A percentile compares a stretch with the other conserved stretches of the same genome.
Conservation (phyloP, 2,888 invertebrate genomes). For the Calameuta filiformis region DNA sequence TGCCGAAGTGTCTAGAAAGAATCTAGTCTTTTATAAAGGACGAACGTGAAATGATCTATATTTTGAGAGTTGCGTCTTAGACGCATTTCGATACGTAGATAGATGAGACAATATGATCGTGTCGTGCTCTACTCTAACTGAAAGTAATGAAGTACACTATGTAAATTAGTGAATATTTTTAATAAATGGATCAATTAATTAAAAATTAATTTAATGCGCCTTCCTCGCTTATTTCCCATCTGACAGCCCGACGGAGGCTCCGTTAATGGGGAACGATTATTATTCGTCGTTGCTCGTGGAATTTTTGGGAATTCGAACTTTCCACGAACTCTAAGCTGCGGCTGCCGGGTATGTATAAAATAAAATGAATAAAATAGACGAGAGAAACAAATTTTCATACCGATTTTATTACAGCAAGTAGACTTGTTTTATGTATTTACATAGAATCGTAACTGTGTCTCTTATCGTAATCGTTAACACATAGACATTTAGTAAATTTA, state of each 20-base stretch:
- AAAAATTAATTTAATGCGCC: conserved; percentile 1
- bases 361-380: not conserved
- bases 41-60: conserved; percentile 45
- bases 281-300: no score
- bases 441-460: conserved; percentile 34
- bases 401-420: conserved; percentile 39
- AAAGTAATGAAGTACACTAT: conserved; percentile 61
- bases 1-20: conserved; percentile 38
- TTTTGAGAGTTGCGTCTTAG: conserved; percentile 22
- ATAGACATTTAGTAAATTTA: conserved; percentile 42
- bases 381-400: not conserved
- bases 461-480: conserved; percentile 40
- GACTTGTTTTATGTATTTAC: conserved; percentile 40
- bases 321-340: no score
- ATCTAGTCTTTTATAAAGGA: conserved; percentile 56
- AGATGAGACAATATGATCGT: conserved; percentile 53
- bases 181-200: conserved; percentile 62
- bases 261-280: no score
- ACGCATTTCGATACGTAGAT: conserved; percentile 54
- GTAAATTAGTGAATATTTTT: conserved; percentile 65
- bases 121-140: conserved; percentile 55
- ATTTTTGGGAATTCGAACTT: no score
- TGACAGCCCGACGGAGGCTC: not conserved
- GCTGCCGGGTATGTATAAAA: not conserved
- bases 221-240: not conserved